Conservation (phyloP, 2,113 vertebrate genomes). For the Neofelis nebulosa region DNA sequence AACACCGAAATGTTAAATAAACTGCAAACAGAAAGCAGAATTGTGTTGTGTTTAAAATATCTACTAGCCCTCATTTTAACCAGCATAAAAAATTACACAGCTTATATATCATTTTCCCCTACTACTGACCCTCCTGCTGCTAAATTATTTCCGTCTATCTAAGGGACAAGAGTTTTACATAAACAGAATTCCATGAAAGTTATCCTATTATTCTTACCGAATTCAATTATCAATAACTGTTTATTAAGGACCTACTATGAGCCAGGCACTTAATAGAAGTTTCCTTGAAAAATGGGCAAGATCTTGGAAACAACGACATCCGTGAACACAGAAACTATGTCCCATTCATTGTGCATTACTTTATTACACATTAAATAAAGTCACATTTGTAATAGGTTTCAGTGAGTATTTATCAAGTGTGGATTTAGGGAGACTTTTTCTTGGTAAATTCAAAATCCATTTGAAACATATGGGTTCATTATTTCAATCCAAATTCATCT, state of each 20-base stretch:
- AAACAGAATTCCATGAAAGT: neutral
- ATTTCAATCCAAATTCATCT: conserved; percentile 70
- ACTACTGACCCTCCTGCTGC: neutral
- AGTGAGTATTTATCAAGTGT: conserved; percentile 1
- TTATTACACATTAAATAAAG: conserved; percentile 29
- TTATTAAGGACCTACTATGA: neutral
- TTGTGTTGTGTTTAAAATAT: neutral
- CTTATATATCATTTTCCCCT: neutral
- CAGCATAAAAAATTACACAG: neutral
- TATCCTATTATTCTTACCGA: neutral
- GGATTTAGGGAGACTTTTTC: conserved; percentile 42
- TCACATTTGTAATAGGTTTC: neutral
- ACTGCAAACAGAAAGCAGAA: conserved; percentile 8
- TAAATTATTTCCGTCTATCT: conserved; percentile 17
- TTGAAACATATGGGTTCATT: conserved; percentile 68
- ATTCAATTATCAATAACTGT: neutral
- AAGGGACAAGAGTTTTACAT: neutral
- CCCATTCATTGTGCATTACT: neutral
- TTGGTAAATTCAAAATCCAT: conserved; percentile 52
- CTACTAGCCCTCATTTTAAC: neutral
- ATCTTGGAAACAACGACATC: neutral
- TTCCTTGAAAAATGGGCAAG: conserved; percentile 5
- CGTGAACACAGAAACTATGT: neutral
- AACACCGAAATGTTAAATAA: conserved; percentile 18
- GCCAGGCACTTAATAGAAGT: neutral